These are phyloP conservation scores for Hucho hucho DNA, from an alignment of 2,113 vertebrate genomes.

Conservation along the genomic window DNA sequence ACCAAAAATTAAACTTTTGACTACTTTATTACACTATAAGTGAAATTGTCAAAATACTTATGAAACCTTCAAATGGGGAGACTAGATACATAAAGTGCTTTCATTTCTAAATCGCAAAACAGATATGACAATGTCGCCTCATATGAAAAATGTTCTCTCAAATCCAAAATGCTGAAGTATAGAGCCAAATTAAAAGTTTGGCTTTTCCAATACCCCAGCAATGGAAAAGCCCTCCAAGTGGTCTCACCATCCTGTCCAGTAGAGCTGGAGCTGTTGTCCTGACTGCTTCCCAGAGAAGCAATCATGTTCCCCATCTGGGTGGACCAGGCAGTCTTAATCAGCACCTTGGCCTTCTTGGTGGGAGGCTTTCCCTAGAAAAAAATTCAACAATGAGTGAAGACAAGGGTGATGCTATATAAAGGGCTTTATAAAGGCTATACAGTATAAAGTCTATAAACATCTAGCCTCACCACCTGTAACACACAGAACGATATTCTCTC, in stretches of 20 bases:
- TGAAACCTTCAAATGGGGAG: no score
- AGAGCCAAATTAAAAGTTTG: neutral
- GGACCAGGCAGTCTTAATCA: conserved; percentile 83
- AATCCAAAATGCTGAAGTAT: no score
- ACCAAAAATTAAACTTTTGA: no score
- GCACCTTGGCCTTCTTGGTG: conserved; percentile 84
- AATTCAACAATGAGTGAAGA: neutral
- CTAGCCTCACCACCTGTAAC: conserved; percentile 13
- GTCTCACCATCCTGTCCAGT: conserved; percentile 79
- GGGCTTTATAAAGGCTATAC: neutral
- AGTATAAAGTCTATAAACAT: no score
- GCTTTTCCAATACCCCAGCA: neutral
- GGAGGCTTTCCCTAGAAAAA: conserved; percentile 82
- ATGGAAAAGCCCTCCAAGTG: no score
- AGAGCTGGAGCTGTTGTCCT: conserved; percentile 71
- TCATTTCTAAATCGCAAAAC: no score
- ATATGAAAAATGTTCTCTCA: no score
- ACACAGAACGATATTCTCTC: no score
- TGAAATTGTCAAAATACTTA: no score
- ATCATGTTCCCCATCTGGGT: conserved; percentile 72
- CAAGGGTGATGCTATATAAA: neutral
- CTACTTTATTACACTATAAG: no score
- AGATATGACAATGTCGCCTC: no score
- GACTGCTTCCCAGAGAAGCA: conserved; percentile 76
- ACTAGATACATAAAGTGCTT: no score